phyloP scores from a whole-genome alignment of 2,797 vertebrate genomes.

The Pelodytes ibericus region DNA sequence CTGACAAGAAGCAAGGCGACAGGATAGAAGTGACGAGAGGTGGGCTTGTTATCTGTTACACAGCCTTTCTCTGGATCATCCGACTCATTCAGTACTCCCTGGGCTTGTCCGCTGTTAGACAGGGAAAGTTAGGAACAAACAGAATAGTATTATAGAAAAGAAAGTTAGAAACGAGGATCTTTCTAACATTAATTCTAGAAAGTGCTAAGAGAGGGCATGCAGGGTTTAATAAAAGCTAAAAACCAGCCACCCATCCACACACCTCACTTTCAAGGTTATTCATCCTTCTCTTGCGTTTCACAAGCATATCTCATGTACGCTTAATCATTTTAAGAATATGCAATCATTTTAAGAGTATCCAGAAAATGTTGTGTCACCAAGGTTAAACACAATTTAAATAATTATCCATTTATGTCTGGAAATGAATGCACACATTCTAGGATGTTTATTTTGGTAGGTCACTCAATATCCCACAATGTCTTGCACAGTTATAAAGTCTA shows the following conservation, averaged over 20 bases:
- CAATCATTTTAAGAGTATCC: too few relatives aligned
- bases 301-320: background rate
- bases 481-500: too few relatives aligned
- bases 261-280: background rate
- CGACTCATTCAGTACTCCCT: conserved; percentile 90
- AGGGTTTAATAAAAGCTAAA: conserved; percentile 7
- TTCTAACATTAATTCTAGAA: conserved; percentile 55
- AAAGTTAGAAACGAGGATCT: conserved; percentile 61
- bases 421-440: too few relatives aligned
- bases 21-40: conserved; percentile 98
- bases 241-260: background rate
- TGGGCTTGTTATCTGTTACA: conserved; percentile 94
- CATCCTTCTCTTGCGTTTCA: background rate
- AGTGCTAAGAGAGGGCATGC: conserved; percentile 33
- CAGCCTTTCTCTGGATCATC: conserved; percentile 95
- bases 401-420: too few relatives aligned
- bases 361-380: too few relatives aligned
- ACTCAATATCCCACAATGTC: too few relatives aligned
- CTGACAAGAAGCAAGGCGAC: conserved; percentile 99
- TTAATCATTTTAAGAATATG: background rate
- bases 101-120: conserved; percentile 90
- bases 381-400: too few relatives aligned
- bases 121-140: conserved; percentile 74
- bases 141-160: conserved; percentile 71
- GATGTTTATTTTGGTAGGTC: too few relatives aligned